Evolutionary conservation across 1,140 invertebrate species (phyloP).

Genomic region (Hyposmocoma kahamanoa): DNA sequence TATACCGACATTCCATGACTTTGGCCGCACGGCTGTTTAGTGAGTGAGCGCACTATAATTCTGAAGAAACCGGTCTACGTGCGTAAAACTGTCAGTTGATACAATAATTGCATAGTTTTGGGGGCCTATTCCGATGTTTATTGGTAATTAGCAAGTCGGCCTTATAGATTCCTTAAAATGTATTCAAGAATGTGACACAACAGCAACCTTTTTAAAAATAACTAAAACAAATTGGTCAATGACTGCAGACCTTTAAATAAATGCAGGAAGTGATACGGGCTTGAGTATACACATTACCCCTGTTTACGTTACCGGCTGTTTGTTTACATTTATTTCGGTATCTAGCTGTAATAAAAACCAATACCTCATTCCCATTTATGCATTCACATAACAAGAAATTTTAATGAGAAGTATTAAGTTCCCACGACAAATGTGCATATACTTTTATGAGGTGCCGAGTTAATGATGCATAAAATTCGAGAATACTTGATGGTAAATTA

Average conservation of each 20-base stretch:
- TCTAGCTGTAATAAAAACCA: not conserved
- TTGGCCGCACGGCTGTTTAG: not conserved
- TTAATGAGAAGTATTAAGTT: too few relatives aligned
- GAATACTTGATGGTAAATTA: too few relatives aligned
- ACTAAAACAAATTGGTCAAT: constrained; percentile 20
- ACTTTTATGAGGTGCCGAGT: too few relatives aligned
- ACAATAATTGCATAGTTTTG: not conserved
- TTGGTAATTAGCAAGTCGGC: not conserved
- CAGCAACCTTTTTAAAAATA: too few relatives aligned
- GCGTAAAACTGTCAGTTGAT: not conserved
- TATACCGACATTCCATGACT: constrained; percentile 11
- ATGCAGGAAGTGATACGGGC: constrained; percentile 37
- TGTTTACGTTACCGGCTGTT: constrained; percentile 23
- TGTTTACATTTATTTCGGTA: constrained; percentile 25
- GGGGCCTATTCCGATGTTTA: not conserved
- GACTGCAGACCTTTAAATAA: constrained; percentile 36
- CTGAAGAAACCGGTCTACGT: constrained; percentile 9
- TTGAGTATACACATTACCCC: constrained; percentile 14
- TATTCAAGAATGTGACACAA: too few relatives aligned
- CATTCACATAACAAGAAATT: too few relatives aligned
- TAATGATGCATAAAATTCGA: too few relatives aligned
- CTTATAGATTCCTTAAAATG: too few relatives aligned
- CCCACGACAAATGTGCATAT: too few relatives aligned
- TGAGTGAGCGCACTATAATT: too few relatives aligned
- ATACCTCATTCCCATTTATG: too few relatives aligned